Evolutionary conservation across 2,113 vertebrate species (phyloP), one percentile per base, ranked within the genome.

Genomic region (Mormoops blainvillei): DNA sequence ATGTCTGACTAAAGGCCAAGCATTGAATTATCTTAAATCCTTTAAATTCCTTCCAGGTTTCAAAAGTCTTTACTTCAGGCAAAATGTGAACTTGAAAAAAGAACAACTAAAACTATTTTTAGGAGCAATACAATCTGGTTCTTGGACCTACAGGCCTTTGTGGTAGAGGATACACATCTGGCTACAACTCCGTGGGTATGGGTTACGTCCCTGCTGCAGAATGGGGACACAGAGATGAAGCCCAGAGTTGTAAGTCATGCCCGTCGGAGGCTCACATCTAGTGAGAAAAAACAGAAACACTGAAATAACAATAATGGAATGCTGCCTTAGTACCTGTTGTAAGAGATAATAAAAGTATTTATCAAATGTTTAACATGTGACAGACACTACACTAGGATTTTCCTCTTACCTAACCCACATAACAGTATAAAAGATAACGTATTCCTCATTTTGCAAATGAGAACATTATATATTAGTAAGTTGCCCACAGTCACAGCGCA

Each of bases 71-170:
- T 94, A 92, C 67, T 78, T 88, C 52, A 63, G 36, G 43, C 43
- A 95, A 94, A 93, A 89, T 61, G 20, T 78, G 20, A 36, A 94
- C 74, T 13, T 83, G 68, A 36, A 89, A 52, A 93, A 84, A 87
- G 36, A 86, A 71, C 22, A 41, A 88, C 50, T 50, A 24, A 56
- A 71, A 77, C 38, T 93, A 31, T 88, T 85, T 92, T 91, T 58
- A 87, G 41, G 33, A 81, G 31, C 65, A 56, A 65, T 61, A 28
- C 68, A 73, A 78, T 94, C 54, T 73, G 7, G 73, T 52, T 61
- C 43, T 89, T 56, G 48, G 74, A 89, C 48, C 28, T 83, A 13
- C 83, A 89, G 61, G 0, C 80, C 80, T 91, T 85, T 38, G 61
- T 7, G 28, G 87, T 41, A 81, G 58, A 94, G 68, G 52, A 61